These are phyloP conservation scores for Ypsolopha scabrella DNA, from an alignment of 2,888 invertebrate genomes.

Conservation along the genomic window DNA sequence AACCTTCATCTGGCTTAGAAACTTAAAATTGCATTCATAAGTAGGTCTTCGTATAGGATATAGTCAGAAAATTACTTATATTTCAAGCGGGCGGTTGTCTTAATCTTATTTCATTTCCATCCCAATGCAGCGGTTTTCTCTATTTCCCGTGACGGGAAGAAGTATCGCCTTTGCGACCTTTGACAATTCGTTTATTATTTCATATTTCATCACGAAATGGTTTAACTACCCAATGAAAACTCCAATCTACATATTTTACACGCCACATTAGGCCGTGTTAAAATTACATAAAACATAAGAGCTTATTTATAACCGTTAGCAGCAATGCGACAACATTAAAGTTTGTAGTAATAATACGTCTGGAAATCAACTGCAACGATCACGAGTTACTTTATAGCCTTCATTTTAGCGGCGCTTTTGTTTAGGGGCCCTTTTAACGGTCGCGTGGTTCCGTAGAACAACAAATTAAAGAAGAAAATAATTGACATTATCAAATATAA, in stretches of 20 bases:
- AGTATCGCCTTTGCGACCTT: background rate
- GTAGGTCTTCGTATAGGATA: too few species aligned
- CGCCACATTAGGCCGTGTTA: background rate
- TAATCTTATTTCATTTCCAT: slow-evolving; percentile 17
- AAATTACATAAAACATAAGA: background rate
- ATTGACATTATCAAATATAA: too few species aligned
- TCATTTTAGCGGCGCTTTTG: slow-evolving; percentile 16
- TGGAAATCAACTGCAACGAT: slow-evolving; percentile 17
- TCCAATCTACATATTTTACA: slow-evolving; percentile 1
- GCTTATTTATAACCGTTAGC: background rate
- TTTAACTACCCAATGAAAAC: background rate
- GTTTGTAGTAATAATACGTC: slow-evolving; percentile 8
- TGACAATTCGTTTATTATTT: too few species aligned
- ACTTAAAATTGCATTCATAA: too few species aligned
- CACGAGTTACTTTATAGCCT: slow-evolving; percentile 15
- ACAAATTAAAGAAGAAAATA: too few species aligned
- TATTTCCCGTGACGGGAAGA: slow-evolving; percentile 3
- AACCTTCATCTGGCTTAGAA: too few species aligned
- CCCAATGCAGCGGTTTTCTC: background rate
- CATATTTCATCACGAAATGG: background rate
- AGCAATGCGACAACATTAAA: slow-evolving; percentile 2
- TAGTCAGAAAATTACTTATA: too few species aligned
- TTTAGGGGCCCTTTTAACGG: slow-evolving; percentile 16
- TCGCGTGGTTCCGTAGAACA: slow-evolving; percentile 12
- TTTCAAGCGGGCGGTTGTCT: slow-evolving; percentile 12